Evolutionary conservation across 2,888 invertebrate genomes (phyloP), one percentile per base, ranked within the genome.

Genomic region (Plusia festucae): DNA sequence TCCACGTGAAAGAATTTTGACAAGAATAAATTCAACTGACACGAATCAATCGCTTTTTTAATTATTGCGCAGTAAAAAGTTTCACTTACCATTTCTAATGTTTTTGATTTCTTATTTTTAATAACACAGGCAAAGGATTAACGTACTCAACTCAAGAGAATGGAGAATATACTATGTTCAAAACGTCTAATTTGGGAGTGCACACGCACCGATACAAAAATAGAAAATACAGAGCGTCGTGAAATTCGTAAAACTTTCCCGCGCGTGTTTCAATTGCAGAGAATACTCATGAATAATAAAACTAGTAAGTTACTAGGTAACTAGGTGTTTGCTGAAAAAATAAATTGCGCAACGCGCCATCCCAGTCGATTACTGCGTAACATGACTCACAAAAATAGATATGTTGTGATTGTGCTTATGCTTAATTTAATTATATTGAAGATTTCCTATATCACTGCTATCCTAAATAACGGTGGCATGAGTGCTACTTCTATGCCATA

Each of bases 101-200:
- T 60, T 67, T 65, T 57, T 22, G 24, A 66, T 58, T 18, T 32
- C 30, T 53, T 53, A 65, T 65, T 56, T 60, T 54, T 56, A 67
- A 65, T 62, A 40, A 57, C 65, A 80, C 75, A 69, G 79, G 60
- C 51, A 53, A 70, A 71, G 65, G 67, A 73, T 59, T 40, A 66
- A 78, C 71, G 73, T 83, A 79, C 53, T 71, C 70, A 78, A 79
- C 79, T 64, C 68, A 70, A 60, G 67, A 63, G 75, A 67, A 75
- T 64, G 74, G 79, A 81, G 78, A 79, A 76, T 83, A 81, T 85
- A 85, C 79, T 86, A 83, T 84, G 81, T 81, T 84, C 82, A 86
- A 89, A 88, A 85, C 83, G 70, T 91, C 93, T 93, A 93, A 93
- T 93, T 88, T 85, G 91, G 92, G 90, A 76, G 81, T 85, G 87